Conservation (phyloP, 2,113 vertebrate genomes). For the Prietella phreatophila region DNA sequence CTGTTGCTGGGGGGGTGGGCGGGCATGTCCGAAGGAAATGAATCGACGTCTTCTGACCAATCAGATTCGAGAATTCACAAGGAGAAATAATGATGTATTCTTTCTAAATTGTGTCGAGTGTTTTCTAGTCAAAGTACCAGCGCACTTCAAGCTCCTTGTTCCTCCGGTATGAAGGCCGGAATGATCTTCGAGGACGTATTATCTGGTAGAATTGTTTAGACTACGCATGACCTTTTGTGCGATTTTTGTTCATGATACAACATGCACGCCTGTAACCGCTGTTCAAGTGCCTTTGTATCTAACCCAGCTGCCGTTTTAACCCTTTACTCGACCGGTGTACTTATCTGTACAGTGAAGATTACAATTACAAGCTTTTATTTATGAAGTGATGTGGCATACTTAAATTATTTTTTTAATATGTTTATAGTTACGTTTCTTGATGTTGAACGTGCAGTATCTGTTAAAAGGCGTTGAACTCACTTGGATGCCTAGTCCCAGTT, state of each 20-base stretch:
- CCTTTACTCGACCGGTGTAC: neutral
- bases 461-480: no score
- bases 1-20: neutral
- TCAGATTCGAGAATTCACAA: neutral
- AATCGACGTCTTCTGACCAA: neutral
- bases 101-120: no score
- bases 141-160: conserved; percentile 29
- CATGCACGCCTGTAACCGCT: neutral
- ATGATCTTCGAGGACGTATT: neutral
- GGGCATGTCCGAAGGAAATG: neutral
- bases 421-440: neutral
- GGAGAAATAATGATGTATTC: neutral
- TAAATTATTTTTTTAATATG: neutral
- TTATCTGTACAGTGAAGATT: neutral
- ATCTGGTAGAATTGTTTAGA: neutral
- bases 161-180: neutral
- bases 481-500: neutral
- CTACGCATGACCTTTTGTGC: neutral
- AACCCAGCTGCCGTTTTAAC: neutral
- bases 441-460: no score
- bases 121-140: conserved; percentile 1
- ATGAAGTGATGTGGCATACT: neutral
- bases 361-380: neutral
- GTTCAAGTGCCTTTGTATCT: no score
- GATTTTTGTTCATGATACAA: neutral